Conservation (phyloP, 2,888 invertebrate genomes). For the Loripinus fragilis region DNA sequence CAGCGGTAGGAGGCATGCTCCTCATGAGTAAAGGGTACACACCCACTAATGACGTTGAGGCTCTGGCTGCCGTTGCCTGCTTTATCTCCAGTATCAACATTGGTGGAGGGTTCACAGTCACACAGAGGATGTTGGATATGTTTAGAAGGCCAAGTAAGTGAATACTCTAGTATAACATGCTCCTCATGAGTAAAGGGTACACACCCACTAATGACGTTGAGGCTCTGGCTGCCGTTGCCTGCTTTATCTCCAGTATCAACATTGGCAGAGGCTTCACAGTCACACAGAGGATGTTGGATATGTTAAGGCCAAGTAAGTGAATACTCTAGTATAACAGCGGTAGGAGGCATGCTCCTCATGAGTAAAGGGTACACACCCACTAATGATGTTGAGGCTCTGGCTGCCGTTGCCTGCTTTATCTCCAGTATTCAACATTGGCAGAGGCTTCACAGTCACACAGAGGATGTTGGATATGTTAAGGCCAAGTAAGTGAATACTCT, state of each 20-base stretch:
- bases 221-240: constrained; percentile 91
- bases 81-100: constrained; percentile 95
- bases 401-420: constrained; percentile 92
- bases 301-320: constrained; percentile 89
- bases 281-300: constrained; percentile 95
- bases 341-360: constrained; percentile 95
- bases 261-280: constrained; percentile 95
- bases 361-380: constrained; percentile 90
- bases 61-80: constrained; percentile 91
- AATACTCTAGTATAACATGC: too few species aligned
- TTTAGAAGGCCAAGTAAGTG: constrained; percentile 87
- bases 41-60: constrained; percentile 88
- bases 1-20: constrained; percentile 94
- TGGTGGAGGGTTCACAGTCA: constrained; percentile 94
- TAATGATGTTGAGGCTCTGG: constrained; percentile 89
- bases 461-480: constrained; percentile 96
- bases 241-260: constrained; percentile 94
- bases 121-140: constrained; percentile 96
- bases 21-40: constrained; percentile 93
- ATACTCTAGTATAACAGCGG: constrained; percentile 95
- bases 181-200: constrained; percentile 93
- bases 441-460: constrained; percentile 95
- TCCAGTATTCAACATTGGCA: constrained; percentile 95
- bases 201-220: constrained; percentile 88
- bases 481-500: constrained; percentile 80